phyloP scores from a whole-genome alignment of 2,113 vertebrate genomes.

The Ochotona curzoniae region DNA sequence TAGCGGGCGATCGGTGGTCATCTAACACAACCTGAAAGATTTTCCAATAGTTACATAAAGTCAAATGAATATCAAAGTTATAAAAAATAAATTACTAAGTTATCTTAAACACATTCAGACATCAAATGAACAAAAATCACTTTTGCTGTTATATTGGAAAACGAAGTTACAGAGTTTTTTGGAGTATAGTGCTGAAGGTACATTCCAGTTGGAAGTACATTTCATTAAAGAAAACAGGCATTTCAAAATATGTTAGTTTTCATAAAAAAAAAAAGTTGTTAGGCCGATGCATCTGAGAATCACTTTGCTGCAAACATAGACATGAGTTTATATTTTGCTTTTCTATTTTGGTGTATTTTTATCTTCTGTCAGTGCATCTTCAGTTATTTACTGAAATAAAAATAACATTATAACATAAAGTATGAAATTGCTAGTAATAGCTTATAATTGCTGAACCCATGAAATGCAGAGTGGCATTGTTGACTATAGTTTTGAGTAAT shows the following conservation, averaged over 20 bases:
- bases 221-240: not conserved
- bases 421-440: not conserved
- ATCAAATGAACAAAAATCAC: no score
- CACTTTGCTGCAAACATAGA: not conserved
- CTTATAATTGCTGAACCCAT: not conserved
- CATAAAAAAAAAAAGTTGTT: not conserved
- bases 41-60: not conserved
- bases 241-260: constrained; percentile 30
- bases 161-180: not conserved
- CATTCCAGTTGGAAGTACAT: accelerated
- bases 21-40: not conserved
- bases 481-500: not conserved
- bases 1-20: no score
- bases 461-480: not conserved
- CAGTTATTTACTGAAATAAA: not conserved
- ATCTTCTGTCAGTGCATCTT: not conserved
- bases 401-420: constrained; percentile 26
- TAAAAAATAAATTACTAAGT: not conserved
- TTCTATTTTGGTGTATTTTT: not conserved
- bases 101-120: not conserved
- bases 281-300: not conserved
- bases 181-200: accelerated
- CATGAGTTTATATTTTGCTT: not conserved
- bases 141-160: no score
- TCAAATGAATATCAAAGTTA: not conserved